Conservation (phyloP, 2,797 vertebrate species). For the Cheirogaleus major region DNA sequence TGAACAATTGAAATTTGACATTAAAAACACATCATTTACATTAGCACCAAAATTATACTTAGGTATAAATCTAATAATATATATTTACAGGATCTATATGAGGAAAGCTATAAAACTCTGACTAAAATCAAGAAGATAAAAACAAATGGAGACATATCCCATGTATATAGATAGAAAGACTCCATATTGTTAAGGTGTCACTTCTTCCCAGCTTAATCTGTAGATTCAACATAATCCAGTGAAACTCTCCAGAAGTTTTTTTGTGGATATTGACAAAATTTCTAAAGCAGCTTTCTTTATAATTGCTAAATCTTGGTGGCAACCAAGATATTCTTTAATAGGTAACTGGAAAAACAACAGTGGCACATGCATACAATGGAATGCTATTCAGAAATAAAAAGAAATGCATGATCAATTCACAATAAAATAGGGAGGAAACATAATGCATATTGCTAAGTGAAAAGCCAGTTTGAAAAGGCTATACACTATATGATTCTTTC, state of each 20-base stretch:
- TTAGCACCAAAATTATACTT: background rate
- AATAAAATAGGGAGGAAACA: background rate
- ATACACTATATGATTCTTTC: background rate
- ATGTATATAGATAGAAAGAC: background rate
- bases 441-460: background rate
- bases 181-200: background rate
- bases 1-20: background rate
- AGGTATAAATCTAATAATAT: background rate
- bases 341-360: background rate
- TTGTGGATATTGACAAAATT: background rate
- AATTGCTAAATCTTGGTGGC: background rate
- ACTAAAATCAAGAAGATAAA: background rate
- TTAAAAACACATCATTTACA: background rate
- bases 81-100: background rate
- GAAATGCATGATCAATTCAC: background rate
- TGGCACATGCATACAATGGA: background rate
- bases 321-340: background rate
- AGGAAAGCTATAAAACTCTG: background rate
- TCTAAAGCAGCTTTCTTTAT: background rate
- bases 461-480: background rate
- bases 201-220: background rate
- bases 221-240: background rate
- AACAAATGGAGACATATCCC: background rate
- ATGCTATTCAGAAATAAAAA: background rate
- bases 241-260: background rate